Evolutionary conservation across 2,797 vertebrate genomes (phyloP), one percentile per base, ranked within the genome.

Genomic region (Otolemur crassicaudatus): DNA sequence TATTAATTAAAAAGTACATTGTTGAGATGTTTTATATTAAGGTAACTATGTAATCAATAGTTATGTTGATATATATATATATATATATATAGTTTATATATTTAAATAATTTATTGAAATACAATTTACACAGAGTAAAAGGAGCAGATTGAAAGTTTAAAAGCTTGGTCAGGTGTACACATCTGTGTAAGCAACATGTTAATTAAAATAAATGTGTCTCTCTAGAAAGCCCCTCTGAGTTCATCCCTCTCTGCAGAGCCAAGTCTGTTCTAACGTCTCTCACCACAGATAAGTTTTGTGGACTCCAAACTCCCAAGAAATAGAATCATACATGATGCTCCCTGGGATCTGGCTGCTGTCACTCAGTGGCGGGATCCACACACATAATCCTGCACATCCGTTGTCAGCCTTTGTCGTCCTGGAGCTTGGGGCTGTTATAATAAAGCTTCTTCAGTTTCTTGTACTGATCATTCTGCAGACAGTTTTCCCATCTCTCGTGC

Each of bases 41-140:
- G 49, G 1, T 37, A n/a, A 76, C 40, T 46, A 29, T n/a, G 29
- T 4, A 83, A 43, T 77, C 40, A 70, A 27, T 31, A 65, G 65
- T 40, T 60, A 14, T 22, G 70, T 92, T 84, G 7, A 84, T 46
- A 37, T 37, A 46, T 46, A 46, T 49, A 37, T 37, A 46, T 46
- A 46, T 49, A 49, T 49, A 49, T 49, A 49, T 49, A 49, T 49
- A 49, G 12, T 49, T 13, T 12, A 49, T 49, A n/a, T n/a, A 22
- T 92, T 87, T 67, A 79, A 70, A 13, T 49, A 63, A 67, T 60
- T 87, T 75, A 67, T 53, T 87, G 46, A 86, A 94, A 75, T n/a
- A 79, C 0, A 75, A 61, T 31, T 81, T 67, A 87, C 3, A 77
- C 7, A 40, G 53, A 65, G 72, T 37, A 91, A 34, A 56, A 91